Evolutionary conservation across 2,113 vertebrate genomes (phyloP), one percentile per base, ranked within the genome.

Genomic region (Colistium nudipinnis): DNA sequence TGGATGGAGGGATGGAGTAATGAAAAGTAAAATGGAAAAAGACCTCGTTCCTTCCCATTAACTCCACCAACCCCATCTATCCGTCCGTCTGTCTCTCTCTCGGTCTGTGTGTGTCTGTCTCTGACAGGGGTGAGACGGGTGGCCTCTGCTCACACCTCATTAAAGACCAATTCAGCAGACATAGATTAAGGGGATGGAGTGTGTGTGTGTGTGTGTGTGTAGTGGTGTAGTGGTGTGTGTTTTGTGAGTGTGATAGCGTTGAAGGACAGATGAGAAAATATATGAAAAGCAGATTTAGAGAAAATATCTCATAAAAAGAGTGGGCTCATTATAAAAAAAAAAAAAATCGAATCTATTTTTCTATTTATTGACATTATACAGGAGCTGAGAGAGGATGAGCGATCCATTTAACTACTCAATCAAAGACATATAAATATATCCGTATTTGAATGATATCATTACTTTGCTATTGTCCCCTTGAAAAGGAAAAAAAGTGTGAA

Each of bases 81-180:
- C 24, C 45, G 8, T 31, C 74, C 11, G 28, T 33, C 4, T 3
- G 33, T 79, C 72, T 80, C 74, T 36, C 1, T 72, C 65, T 75
- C 52, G 28, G 47, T 63, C 65, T 33, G 74, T 71, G 66, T 17
- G 52, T 82, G 16, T 64, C 38, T 28, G 61, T 35, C 20, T 43
- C 76, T 76, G 69, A 71, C 52, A 36, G 47, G 9, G 75, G 53
- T 24, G 43, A 74, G 63, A 56, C 49, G 65, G 62, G 78, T 76
- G 81, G 73, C 69, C 56, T 76, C 78, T 80, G 74, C 87, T 87
- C 85, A 90, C 76, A 88, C 83, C 86, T 91, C 87, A 91, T 89
- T 91, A 89, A 87, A 86, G 86, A 74, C 71, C 83, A 86, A 82
- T 90, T 83, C 84, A 75, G 59, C 83, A 87, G 65, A 87, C 74